phyloP scores from a whole-genome alignment of 2,113 vertebrate species.

The Anas platyrhynchos region DNA sequence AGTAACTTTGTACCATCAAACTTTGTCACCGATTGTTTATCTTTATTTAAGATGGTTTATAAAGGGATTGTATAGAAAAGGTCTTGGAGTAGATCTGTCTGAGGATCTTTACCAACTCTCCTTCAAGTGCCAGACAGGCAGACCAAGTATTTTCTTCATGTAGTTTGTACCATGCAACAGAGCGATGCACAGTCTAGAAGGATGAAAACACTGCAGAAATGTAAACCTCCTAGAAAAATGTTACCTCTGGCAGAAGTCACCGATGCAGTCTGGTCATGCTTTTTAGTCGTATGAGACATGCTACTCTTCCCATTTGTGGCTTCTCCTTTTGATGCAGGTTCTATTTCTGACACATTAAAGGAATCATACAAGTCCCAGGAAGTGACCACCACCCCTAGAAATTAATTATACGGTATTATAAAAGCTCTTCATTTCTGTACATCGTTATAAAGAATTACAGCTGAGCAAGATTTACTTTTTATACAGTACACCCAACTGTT shows the following conservation, averaged over 20 bases:
- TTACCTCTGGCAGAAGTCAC: constrained; percentile 76
- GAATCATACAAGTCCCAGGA: constrained; percentile 83
- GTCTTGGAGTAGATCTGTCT: not conserved
- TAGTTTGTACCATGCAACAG: not conserved
- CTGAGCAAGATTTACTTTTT: not conserved
- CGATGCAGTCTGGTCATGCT: not conserved
- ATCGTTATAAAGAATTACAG: not conserved
- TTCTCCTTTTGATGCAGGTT: not conserved
- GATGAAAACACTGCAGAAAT: not conserved
- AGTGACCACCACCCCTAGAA: constrained; percentile 77
- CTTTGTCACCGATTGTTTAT: not conserved
- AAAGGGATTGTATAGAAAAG: not conserved
- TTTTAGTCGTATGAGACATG: not conserved
- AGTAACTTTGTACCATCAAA: not conserved
- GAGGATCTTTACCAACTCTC: not conserved
- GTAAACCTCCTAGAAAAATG: not conserved
- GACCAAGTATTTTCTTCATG: not conserved
- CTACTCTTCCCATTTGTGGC: not conserved
- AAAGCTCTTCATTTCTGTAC: accelerated
- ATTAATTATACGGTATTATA: not conserved
- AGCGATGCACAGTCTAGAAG: not conserved
- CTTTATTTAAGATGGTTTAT: not conserved
- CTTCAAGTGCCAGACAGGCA: not conserved
- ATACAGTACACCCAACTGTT: not conserved
- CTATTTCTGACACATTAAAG: not conserved